Conservation (phyloP, 2,113 vertebrate species). For the Diadophis punctatus region DNA sequence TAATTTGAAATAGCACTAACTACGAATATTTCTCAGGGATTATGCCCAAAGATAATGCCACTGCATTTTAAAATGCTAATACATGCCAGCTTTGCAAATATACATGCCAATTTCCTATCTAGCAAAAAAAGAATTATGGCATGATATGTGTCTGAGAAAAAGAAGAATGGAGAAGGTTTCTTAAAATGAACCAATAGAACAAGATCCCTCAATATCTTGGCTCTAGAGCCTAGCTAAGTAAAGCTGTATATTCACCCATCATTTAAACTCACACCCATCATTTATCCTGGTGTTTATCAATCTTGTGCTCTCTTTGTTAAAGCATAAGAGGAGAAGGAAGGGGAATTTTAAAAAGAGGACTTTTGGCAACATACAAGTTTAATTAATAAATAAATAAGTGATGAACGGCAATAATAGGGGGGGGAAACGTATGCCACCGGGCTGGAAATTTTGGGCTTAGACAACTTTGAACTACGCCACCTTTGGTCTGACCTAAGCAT, state of each 20-base stretch:
- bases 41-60: not conserved
- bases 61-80: not conserved
- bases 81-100: not conserved
- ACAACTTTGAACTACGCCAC: too few species aligned
- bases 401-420: not conserved
- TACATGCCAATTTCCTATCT: not conserved
- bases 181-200: not conserved
- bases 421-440: too few species aligned
- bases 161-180: not conserved
- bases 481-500: too few species aligned
- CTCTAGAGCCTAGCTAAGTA: not conserved
- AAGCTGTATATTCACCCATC: not conserved
- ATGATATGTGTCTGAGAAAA: not conserved
- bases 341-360: not conserved
- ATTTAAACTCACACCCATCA: not conserved
- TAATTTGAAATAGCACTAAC: not conserved
- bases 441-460: too few species aligned
- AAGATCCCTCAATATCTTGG: not conserved
- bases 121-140: too few species aligned
- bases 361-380: not conserved
- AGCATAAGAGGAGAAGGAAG: not conserved
- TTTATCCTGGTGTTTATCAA: not conserved
- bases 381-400: not conserved
- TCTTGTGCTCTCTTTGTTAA: not conserved
- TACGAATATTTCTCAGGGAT: not conserved